phyloP scores from a whole-genome alignment of 2,113 vertebrate species.

The Zosterops borbonicus region DNA sequence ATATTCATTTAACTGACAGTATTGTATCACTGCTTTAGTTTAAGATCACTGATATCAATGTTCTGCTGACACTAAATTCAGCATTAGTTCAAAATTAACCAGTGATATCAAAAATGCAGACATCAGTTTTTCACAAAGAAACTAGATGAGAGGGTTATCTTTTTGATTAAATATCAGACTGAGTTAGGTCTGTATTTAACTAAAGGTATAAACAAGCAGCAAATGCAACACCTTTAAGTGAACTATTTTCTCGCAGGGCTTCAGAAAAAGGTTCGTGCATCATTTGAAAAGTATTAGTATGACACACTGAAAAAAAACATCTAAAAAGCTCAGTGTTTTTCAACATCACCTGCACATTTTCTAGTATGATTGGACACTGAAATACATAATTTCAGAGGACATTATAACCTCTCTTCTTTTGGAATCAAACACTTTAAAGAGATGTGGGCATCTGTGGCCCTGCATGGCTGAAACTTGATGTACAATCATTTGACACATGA shows the following conservation, averaged over 20 bases:
- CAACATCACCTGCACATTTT: background rate
- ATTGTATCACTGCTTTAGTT: background rate
- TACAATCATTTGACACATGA: background rate
- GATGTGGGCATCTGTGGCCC: background rate
- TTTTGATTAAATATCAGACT: background rate
- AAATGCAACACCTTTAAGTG: background rate
- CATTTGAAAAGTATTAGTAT: background rate
- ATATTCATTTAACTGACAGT: background rate
- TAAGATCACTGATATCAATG: background rate
- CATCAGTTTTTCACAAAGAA: background rate
- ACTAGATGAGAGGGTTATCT: background rate
- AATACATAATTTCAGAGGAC: background rate
- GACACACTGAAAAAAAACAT: background rate
- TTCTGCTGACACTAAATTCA: background rate
- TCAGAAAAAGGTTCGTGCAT: background rate
- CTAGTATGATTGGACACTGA: background rate
- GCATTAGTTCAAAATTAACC: background rate
- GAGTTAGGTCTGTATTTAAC: background rate
- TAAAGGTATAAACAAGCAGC: background rate
- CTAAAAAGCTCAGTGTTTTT: background rate
- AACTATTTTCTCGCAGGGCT: background rate
- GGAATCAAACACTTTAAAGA: background rate
- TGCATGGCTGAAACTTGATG: background rate
- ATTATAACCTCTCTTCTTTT: background rate
- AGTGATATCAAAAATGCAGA: background rate